Evolutionary conservation across 2,113 vertebrate genomes (phyloP).

Genomic region (Solenodon paradoxus): DNA sequence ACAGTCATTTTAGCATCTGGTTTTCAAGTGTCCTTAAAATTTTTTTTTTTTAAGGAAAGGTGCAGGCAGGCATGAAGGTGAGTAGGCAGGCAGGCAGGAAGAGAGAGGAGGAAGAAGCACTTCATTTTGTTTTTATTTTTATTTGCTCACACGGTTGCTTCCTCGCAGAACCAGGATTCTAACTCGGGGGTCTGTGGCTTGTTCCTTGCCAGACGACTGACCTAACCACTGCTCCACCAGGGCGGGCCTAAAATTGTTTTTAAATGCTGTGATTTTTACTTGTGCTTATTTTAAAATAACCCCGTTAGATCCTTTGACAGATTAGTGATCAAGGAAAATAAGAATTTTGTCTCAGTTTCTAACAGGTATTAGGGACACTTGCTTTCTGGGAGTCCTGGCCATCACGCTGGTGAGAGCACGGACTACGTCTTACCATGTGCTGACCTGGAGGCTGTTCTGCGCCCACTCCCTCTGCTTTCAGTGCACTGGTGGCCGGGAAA

Average conservation of each 20-base stretch:
- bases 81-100: too few species aligned
- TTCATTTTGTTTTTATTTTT: too few species aligned
- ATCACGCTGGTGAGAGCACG: neutral
- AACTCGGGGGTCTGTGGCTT: too few species aligned
- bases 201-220: too few species aligned
- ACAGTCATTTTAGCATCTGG: neutral
- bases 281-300: neutral
- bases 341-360: neutral
- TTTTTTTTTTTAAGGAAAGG: too few species aligned
- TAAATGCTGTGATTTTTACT: neutral
- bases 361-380: neutral
- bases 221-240: too few species aligned
- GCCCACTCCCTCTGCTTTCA: neutral
- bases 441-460: too few species aligned
- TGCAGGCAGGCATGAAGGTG: too few species aligned
- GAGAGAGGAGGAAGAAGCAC: too few species aligned
- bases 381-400: neutral
- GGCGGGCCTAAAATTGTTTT: too few species aligned
- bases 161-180: too few species aligned
- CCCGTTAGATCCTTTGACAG: constrained; percentile 3
- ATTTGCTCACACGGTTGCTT: too few species aligned
- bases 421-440: neutral
- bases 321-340: neutral
- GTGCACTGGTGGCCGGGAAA: neutral
- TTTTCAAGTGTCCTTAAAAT: neutral